Base-by-base conservation (phyloP, 2,888 invertebrate genomes). In the Eretmocerus hayati region DNA sequence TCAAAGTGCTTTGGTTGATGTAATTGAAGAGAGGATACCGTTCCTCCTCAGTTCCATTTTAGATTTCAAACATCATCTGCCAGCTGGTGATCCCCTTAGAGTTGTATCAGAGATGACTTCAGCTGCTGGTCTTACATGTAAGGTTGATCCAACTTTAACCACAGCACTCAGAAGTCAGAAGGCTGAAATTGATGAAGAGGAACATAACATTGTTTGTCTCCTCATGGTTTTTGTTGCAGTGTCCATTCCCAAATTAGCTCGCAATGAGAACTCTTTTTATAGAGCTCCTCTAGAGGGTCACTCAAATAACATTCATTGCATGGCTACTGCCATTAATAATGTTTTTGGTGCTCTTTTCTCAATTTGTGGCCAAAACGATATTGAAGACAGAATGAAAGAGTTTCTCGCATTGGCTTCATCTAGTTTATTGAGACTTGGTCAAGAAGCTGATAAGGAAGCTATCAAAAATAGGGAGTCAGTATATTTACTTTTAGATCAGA, bases 221-320 rank as follows among this genome's bases (percentile, higher is more conserved):
- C 72, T 99, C 50, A 94, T 99, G 93, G 99, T 99, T 5, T 99
- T 97, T 71, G 91, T 99, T 0, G 97, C 99, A 0, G 95, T 99
- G 15, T 93, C 96, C 1, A 85, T 99, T 59, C 97, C 97, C 2
- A 89, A 92, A 71, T 77, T 99, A 42, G 95, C 97, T 2, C 81
- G 88, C 50, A 88, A 84, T 61, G 95, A 96, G 52, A 84, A 83
- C 45, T 91, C 94, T 0, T 90, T 91, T 62, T 91, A 90, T 67
- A 78, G 89, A 50, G 87, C 91, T 1, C 87, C 90, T 1, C 74
- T 89, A 49, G 87, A 90, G 75, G 95, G 94, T 0, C 96, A 99
- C 68, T 85, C 91, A n/a, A 99, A 99, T 74, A 99, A 99, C 71
- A 93, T 92, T 53, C 99, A 99, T 71, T 99, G 99, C 67, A 88